Evolutionary conservation across 64 coral and sea anemone species (phyloP), one percentile per base, ranked within the genome.

Genomic region (Orbicella faveolata): DNA sequence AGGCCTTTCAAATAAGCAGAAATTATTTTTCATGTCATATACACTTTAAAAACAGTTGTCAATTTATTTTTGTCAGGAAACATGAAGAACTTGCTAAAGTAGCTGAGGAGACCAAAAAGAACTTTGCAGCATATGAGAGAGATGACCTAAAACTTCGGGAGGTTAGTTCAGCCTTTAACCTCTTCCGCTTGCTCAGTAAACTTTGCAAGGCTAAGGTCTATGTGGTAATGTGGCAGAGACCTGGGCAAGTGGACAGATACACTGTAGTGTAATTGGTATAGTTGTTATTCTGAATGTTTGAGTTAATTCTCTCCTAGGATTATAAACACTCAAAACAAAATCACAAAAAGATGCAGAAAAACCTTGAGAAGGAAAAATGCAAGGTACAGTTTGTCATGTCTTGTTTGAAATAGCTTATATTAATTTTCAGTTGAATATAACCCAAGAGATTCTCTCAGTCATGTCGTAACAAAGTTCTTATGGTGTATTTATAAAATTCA

Each of bases 311-410:
- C 78, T 75, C 53, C 13, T 73, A 98, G 95, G 95, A 98, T 68
- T 89, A 94, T 16, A 92, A 91, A 12, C 91, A 99, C 79, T 55
- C 51, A 35, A 93, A 89, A 67, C 88, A 93, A 84, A 95, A 95
- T 80, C 84, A 88, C 34, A 99, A 96, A 82, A 99, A 91, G 75
- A 80, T 96, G 30, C 83, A 80, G 16, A 95, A 93, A 41, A 95
- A 67, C 81, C 79, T 99, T 15, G 88, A 93, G 36, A 99, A 99
- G 91, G 97, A 99, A 81, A 95, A 93, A 79, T 83, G 93, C 54
- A 99, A 99, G 94, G 97, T 99, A 73, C 52, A 23, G n/a, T 33
- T 17, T 12, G 21, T 16, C 3, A 23, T 16, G 39, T 41, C 44
- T 48, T 6, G 44, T 48, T 48, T 48, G 44, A 48, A 48, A 48